Percentiles rank a stretch among this genome's conserved stretches.
These are phyloP conservation scores for Acipenser transmontanus DNA, from an alignment of 2,797 vertebrate genomes.

Conservation along the genomic window DNA sequence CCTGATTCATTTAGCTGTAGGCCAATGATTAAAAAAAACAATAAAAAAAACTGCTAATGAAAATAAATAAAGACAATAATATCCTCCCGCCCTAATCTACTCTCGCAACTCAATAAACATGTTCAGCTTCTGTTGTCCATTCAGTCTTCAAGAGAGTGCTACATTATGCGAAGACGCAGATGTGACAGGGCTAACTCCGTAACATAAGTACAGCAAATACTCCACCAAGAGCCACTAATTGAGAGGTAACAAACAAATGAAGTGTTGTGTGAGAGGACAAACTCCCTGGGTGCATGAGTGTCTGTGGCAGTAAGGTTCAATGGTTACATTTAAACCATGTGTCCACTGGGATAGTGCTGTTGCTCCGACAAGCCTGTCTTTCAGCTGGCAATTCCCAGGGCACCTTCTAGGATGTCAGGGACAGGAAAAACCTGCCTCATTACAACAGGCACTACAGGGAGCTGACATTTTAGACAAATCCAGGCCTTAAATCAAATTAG, in stretches of 20 bases:
- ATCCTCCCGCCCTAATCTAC: not conserved
- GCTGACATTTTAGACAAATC: conserved; percentile 21
- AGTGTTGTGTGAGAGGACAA: conserved; percentile 40
- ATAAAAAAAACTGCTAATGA: not conserved
- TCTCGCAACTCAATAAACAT: conserved; percentile 16
- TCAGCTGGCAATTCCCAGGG: conserved; percentile 42
- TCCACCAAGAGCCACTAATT: conserved; percentile 47
- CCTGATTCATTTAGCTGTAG: not conserved
- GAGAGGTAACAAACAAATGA: conserved; percentile 58
- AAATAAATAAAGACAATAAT: conserved; percentile 3
- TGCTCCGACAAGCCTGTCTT: conserved; percentile 32
- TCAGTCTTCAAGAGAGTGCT: conserved; percentile 25
- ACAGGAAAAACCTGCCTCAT: conserved; percentile 22
- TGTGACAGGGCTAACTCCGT: conserved; percentile 38
- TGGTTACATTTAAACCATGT: conserved; percentile 31
- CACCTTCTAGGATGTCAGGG: conserved; percentile 29
- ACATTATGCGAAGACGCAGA: conserved; percentile 35
- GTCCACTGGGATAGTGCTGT: conserved; percentile 31
- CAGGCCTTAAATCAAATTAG: conserved; percentile 14
- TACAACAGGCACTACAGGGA: conserved; percentile 23
- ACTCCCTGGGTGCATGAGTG: conserved; percentile 32
- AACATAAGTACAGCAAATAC: conserved; percentile 35
- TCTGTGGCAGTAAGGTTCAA: conserved; percentile 36
- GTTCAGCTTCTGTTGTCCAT: conserved; percentile 29
- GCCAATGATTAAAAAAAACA: not conserved